Percentiles rank a stretch among this genome's conserved stretches.
phyloP scores from a whole-genome alignment of 2,888 invertebrate genomes.

The Taphrorychus bicolor region DNA sequence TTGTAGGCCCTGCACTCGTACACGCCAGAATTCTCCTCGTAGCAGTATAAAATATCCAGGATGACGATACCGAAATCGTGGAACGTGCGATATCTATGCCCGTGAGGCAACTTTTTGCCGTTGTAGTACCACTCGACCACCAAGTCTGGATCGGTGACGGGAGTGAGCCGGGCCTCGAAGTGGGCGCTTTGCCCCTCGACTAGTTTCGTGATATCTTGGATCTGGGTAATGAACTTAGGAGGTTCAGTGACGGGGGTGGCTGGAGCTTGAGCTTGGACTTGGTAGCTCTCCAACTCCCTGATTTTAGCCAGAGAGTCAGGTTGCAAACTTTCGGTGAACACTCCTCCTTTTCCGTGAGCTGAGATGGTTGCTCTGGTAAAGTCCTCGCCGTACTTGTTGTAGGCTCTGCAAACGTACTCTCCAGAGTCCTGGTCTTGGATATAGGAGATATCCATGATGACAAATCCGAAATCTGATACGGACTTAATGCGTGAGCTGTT shows the following conservation, averaged over 20 bases:
- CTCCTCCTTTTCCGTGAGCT: constrained; percentile 85
- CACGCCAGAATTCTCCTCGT: constrained; percentile 93
- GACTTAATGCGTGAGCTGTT: constrained; percentile 92
- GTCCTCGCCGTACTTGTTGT: constrained; percentile 90
- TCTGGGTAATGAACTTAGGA: constrained; percentile 89
- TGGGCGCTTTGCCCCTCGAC: constrained; percentile 96
- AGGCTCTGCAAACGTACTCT: constrained; percentile 91
- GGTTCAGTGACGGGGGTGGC: constrained; percentile 77
- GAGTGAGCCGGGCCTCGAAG: constrained; percentile 90
- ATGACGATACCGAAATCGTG: constrained; percentile 98
- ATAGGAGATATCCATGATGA: constrained; percentile 93
- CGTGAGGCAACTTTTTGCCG: constrained; percentile 89
- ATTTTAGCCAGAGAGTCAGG: constrained; percentile 90
- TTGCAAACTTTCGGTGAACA: constrained; percentile 88
- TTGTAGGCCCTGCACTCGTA: constrained; percentile 94
- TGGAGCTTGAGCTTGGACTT: constrained; percentile 70
- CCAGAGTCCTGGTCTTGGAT: constrained; percentile 92
- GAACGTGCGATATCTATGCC: constrained; percentile 96
- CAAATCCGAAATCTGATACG: constrained; percentile 94
- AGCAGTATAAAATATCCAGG: constrained; percentile 93
- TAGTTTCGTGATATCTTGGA: constrained; percentile 81
- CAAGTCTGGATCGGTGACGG: constrained; percentile 93
- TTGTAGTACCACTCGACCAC: constrained; percentile 96
- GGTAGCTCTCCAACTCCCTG: constrained; percentile 80
- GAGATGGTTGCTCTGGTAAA: constrained; percentile 84